Base-by-base conservation (phyloP, 2,888 invertebrate species). In the Magallana nippona region DNA sequence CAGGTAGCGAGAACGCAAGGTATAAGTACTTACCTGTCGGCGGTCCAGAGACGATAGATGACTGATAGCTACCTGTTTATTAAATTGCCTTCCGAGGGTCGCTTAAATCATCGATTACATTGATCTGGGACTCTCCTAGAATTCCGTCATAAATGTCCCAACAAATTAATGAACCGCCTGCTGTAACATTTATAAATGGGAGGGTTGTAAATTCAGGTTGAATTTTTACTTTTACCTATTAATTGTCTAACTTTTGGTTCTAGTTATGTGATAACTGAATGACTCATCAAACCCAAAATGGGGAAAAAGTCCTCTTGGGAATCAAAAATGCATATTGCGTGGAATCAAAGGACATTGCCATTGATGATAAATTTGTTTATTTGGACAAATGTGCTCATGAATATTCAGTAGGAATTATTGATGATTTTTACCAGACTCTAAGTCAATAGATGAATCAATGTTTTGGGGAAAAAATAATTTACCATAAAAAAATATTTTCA, bases 391-490 rank as follows among this genome's bases (percentile, higher is more conserved):
- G 71, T 71, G 11, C 11, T 22, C 19, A 71, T 71, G 71, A 71
- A 71, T 71, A 71, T 71, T 71, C 71, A 22, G 32, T 2, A 19
- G 32, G 27, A 22, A 71, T 22, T 15, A 27, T 27, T 71, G 71
- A 71, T 71, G 22, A 44, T 44, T 44, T 32, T 71, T 32, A 71
- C 32, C 27, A 32, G 71, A 71, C 13, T 71, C 71, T 27, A 71
- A 27, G 71, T 71, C 71, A 71, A 71, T 32, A 71, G 15, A 71
- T 71, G 22, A 19, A 71, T 71, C 71, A 71, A 71, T 71, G 27
- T 13, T 22, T 13, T 22, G 22, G 15, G 32, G 8, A 8, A 32
- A 11, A 44, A 44, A 44, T 44, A 44, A 44, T 44, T 44, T 44
- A 44, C 3, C 44, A 44, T 44, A 44, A 44, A 0, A 32, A 32